Conservation (phyloP, 2,888 invertebrate species). For the Hyalella azteca region DNA sequence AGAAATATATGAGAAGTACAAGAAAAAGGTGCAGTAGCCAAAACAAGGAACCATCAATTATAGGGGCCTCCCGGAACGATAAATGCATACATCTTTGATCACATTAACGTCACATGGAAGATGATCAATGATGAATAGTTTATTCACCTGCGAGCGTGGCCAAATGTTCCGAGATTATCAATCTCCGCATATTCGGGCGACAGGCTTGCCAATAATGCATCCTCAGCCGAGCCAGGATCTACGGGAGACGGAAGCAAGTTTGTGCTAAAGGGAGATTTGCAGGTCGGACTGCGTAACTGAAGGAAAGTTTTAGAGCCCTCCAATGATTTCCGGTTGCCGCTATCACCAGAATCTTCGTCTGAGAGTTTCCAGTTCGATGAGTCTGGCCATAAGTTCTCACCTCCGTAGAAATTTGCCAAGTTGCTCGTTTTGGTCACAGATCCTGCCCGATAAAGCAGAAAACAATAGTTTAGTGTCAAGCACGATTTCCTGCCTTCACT, state of each 20-base stretch:
- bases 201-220: slow-evolving; percentile 49
- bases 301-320: slow-evolving; percentile 32
- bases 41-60: too few relatives aligned
- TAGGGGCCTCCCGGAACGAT: too few relatives aligned
- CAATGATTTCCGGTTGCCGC: slow-evolving; percentile 42
- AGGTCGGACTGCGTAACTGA: neutral
- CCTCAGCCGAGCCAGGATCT: slow-evolving; percentile 1
- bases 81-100: slow-evolving; percentile 12
- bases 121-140: slow-evolving; percentile 22
- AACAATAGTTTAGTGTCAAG: neutral
- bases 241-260: slow-evolving; percentile 25
- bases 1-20: too few relatives aligned
- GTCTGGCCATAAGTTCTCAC: slow-evolving; percentile 58
- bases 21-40: too few relatives aligned
- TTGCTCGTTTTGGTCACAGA: slow-evolving; percentile 58
- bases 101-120: neutral
- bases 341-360: slow-evolving; percentile 44
- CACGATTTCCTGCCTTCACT: too few relatives aligned
- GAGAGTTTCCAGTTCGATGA: slow-evolving; percentile 51
- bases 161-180: slow-evolving; percentile 55
- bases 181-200: slow-evolving; percentile 57
- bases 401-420: slow-evolving; percentile 58
- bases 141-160: slow-evolving; percentile 45
- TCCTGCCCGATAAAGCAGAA: slow-evolving; percentile 31
- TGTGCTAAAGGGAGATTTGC: slow-evolving; percentile 30